Evolutionary conservation across 2,888 invertebrate species (phyloP).

Genomic region (Cantharis lateralis): DNA sequence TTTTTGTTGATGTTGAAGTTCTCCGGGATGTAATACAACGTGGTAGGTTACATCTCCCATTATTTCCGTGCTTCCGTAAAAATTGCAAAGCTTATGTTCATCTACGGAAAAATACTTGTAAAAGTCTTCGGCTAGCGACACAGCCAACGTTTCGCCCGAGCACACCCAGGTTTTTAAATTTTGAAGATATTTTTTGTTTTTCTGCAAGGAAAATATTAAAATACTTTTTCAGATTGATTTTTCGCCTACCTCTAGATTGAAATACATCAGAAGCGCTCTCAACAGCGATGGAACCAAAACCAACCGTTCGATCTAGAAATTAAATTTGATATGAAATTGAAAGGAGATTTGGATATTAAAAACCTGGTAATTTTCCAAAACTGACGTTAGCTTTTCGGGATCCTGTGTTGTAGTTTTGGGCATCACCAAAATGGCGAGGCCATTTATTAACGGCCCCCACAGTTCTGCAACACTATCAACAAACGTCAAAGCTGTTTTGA

Average conservation of each 20-base stretch:
- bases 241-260: conserved; percentile 61
- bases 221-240: background rate
- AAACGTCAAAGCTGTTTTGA: conserved; percentile 90
- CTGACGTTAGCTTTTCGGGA: conserved; percentile 72
- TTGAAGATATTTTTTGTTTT: conserved; percentile 60
- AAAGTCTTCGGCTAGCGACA: conserved; percentile 74
- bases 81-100: conserved; percentile 75
- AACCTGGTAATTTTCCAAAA: conserved; percentile 74
- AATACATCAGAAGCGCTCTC: conserved; percentile 76
- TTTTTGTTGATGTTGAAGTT: conserved; percentile 67
- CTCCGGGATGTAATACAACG: conserved; percentile 64
- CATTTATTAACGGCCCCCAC: conserved; percentile 82
- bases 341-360: background rate
- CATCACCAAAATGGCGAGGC: conserved; percentile 72
- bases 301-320: conserved; percentile 72
- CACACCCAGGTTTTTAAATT: conserved; percentile 80
- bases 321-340: background rate
- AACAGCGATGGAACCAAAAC: conserved; percentile 85
- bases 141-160: conserved; percentile 81
- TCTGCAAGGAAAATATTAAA: conserved; percentile 26
- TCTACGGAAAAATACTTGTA: conserved; percentile 73
- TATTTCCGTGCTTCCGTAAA: conserved; percentile 90
- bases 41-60: conserved; percentile 90
- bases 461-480: conserved; percentile 89
- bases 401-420: conserved; percentile 75